Evolutionary conservation across 2,888 invertebrate genomes (phyloP).

Genomic region (Nomada goodeniana): DNA sequence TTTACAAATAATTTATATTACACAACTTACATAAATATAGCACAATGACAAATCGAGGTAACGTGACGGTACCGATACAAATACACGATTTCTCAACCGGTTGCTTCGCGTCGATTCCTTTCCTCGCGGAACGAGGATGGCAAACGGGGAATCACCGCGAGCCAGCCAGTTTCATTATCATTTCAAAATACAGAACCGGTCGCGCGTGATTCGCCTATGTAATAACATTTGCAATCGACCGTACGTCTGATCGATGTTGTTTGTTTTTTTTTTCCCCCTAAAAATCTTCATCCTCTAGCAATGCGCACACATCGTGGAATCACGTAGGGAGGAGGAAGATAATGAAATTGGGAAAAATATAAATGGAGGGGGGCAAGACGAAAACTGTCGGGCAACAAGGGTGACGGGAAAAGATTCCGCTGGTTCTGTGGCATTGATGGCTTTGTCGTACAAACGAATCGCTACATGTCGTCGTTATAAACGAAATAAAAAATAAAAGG

Average conservation of each 20-base stretch:
- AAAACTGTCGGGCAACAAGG: conserved; percentile 24
- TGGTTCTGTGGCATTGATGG: conserved; percentile 23
- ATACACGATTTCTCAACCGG: conserved; percentile 34
- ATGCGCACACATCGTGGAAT: conserved; percentile 30
- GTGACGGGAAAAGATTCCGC: conserved; percentile 1
- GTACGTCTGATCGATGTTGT: neutral
- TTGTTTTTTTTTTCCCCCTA: neutral
- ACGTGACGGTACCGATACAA: conserved; percentile 61
- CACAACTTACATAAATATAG: conserved; percentile 76
- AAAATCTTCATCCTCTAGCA: conserved; percentile 22
- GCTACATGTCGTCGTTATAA: conserved; percentile 65
- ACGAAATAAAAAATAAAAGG: conserved; percentile 73
- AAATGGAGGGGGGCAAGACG: neutral
- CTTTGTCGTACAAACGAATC: conserved; percentile 37
- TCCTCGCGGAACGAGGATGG: conserved; percentile 39
- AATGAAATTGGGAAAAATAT: neutral
- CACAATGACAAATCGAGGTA: conserved; percentile 68
- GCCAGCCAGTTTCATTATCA: too few relatives aligned
- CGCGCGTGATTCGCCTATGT: conserved; percentile 1
- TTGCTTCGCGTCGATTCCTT: conserved; percentile 25
- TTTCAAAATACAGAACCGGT: conserved; percentile 24
- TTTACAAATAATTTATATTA: conserved; percentile 79
- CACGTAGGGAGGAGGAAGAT: neutral
- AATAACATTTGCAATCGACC: conserved; percentile 4
- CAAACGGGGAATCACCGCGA: neutral